Conservation (phyloP, 1,140 invertebrate species). For the Calycopis cecrops region DNA sequence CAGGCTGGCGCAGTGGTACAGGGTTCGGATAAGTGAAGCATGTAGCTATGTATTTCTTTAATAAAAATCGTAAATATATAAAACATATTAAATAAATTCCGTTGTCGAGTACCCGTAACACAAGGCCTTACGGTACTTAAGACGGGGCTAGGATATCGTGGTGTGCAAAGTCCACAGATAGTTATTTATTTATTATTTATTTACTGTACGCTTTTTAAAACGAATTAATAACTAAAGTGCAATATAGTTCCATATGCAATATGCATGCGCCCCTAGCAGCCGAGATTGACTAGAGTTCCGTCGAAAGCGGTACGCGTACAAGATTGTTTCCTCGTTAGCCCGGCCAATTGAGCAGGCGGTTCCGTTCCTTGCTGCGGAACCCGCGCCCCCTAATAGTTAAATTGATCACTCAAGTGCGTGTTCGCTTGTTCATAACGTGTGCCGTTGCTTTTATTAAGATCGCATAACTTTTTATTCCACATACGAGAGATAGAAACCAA, state of each 20-base stretch:
- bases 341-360: slow-evolving; percentile 59
- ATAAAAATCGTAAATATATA: too few relatives aligned
- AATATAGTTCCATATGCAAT: slow-evolving; percentile 17
- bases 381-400: slow-evolving; percentile 47
- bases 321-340: slow-evolving; percentile 72
- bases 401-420: slow-evolving; percentile 43
- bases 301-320: slow-evolving; percentile 67
- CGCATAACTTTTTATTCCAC: neutral
- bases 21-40: too few relatives aligned
- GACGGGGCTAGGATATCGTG: too few relatives aligned
- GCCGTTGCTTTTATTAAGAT: slow-evolving; percentile 19
- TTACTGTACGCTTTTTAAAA: too few relatives aligned
- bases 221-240: neutral
- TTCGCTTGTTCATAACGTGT: slow-evolving; percentile 28
- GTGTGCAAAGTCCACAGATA: too few relatives aligned
- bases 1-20: too few relatives aligned
- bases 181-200: too few relatives aligned
- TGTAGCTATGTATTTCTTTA: too few relatives aligned
- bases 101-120: too few relatives aligned
- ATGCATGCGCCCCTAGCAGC: slow-evolving; percentile 21
- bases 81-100: too few relatives aligned
- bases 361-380: slow-evolving; percentile 62
- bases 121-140: too few relatives aligned
- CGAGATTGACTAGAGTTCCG: slow-evolving; percentile 60
- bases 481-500: too few relatives aligned